Conservation (phyloP, 2,797 vertebrate genomes). For the Uromys caudimaculatus region DNA sequence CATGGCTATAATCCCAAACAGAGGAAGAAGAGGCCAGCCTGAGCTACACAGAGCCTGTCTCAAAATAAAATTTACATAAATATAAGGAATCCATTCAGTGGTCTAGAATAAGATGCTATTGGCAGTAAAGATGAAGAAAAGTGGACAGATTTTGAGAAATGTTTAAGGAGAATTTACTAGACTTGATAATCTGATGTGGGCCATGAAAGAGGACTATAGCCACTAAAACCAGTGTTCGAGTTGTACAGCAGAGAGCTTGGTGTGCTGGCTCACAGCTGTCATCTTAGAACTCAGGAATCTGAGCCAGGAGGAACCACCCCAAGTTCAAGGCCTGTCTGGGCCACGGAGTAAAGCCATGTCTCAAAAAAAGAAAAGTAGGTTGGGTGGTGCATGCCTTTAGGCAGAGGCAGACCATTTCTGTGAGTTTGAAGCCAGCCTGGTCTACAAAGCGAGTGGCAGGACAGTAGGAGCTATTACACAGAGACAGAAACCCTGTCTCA, state of each 20-base stretch:
- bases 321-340: not conserved
- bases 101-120: not conserved
- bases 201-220: not conserved
- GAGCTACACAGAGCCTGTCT: not conserved
- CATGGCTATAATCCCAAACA: not conserved
- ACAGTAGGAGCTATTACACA: not conserved
- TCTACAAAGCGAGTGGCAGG: not conserved
- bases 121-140: not conserved
- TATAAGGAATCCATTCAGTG: not conserved
- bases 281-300: not conserved
- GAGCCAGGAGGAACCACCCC: not conserved
- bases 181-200: constrained; percentile 32
- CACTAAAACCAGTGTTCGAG: constrained; percentile 23
- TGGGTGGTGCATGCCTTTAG: not conserved
- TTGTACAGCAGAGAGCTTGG: not conserved
- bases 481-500: not conserved
- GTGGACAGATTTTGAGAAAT: constrained; percentile 21
- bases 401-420: not conserved
- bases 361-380: not conserved
- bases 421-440: not conserved
- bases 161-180: constrained; percentile 39
- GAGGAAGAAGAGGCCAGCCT: not conserved
- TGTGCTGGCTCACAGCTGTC: too few species aligned
- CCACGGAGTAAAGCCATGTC: not conserved
- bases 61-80: constrained; percentile 6